Base-by-base conservation (phyloP, 2,113 vertebrate species). In the Circaetus gallicus region DNA sequence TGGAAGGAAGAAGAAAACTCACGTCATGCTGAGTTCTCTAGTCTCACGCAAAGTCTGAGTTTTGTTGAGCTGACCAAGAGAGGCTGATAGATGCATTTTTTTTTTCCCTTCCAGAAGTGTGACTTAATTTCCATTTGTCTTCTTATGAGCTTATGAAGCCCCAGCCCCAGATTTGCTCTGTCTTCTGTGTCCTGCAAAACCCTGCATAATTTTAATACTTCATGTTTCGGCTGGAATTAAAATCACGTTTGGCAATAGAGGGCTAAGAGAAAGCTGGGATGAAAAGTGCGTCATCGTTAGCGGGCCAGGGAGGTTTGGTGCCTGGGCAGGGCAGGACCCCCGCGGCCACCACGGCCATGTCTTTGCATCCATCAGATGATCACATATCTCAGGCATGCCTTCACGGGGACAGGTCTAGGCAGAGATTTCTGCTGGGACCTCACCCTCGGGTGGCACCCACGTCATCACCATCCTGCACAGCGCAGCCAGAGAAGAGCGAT, bases 401-500 rank as follows among this genome's bases (percentile, higher is more conserved):
- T 15, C 16, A 7, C 3, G 34, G 36, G 36, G 42, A 49, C 43
- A 47, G 32, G 59, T 40, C 28, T 26, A 10, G 53, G 55, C 55
- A 32, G 55, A 70, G 45, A 5, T 28, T 74, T 45, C 28, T 70
- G 59, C 50, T 28, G 52, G n/a, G 24, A 40, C 16, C 32, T 67
- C 42, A 9, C 38, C 58, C 47, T 15, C 49, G 22, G 65, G 29
- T 7, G 7, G 32, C 53, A 47, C 8, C n/a, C 16, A 5, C 4
- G 1, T 3, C 31, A 2, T 82, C 71, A 3, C 22, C 8, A 1
- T 45, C 80, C 61, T 70, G 53, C 66, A 5, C 59, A 69, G 79
- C 6, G 1, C 70, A 70, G 40, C 29, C 66, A 10, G 26, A 31
- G 28, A 1, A 5, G 16, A 7, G 61, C 0, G 24, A 7, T 4